Percentiles rank a stretch among this genome's conserved stretches.
Evolutionary conservation across 2,113 vertebrate species (phyloP).

Genomic region (Kobus ellipsiprymnus): DNA sequence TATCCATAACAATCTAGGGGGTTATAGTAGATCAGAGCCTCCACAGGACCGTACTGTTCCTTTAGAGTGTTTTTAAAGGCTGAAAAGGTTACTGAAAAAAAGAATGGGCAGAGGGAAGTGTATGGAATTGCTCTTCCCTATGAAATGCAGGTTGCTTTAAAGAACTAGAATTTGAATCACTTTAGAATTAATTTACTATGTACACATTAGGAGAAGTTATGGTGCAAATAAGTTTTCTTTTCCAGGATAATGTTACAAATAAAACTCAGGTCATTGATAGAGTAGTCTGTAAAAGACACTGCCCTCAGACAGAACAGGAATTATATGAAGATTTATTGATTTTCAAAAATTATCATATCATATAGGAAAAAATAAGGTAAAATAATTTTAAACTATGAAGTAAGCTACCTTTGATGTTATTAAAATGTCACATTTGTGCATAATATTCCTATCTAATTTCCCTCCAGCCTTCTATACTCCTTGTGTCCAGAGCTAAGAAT

Average conservation of each 20-base stretch:
- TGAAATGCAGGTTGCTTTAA: not conserved
- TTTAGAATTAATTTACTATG: not conserved
- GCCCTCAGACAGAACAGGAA: not conserved
- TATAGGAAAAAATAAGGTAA: not conserved
- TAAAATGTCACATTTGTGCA: not conserved
- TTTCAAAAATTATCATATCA: not conserved
- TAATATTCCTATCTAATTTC: not conserved
- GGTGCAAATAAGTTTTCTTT: not conserved
- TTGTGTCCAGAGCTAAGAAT: not conserved
- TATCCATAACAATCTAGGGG: not conserved
- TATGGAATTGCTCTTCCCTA: not conserved
- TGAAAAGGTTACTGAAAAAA: not conserved
- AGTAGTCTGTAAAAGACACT: not conserved
- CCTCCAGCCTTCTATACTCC: not conserved
- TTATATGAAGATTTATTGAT: not conserved
- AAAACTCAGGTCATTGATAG: not conserved
- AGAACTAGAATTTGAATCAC: not conserved
- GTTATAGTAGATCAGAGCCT: not conserved
- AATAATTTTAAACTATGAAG: not conserved
- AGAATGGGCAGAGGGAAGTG: fast-evolving
- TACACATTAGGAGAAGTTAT: not conserved
- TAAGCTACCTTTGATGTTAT: not conserved
- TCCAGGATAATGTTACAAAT: not conserved
- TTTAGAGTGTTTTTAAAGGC: not conserved
- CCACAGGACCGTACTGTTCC: not conserved